Evolutionary conservation across 2,888 invertebrate genomes (phyloP).

Genomic region (Ceraclea dissimilis): DNA sequence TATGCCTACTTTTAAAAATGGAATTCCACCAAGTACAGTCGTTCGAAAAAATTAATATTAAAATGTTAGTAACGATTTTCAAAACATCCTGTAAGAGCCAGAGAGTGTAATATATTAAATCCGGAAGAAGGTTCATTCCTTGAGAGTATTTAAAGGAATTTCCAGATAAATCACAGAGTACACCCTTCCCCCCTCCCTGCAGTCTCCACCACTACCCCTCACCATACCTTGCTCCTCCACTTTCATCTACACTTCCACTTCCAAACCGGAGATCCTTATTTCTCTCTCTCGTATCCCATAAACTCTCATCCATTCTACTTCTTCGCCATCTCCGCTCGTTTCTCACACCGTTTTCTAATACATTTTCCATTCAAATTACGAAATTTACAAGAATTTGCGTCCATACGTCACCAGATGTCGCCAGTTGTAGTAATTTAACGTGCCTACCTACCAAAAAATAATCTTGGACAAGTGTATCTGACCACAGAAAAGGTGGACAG

Average conservation of each 20-base stretch:
- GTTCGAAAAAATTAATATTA: too few species aligned
- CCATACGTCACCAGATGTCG: too few species aligned
- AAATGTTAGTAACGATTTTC: too few species aligned
- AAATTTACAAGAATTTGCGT: too few species aligned
- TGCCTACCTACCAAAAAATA: too few species aligned
- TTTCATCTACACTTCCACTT: neutral
- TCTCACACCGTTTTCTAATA: too few species aligned
- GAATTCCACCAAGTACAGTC: too few species aligned
- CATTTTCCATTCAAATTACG: too few species aligned
- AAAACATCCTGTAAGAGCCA: neutral
- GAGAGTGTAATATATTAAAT: constrained; percentile 24
- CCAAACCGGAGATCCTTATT: neutral
- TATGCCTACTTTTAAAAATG: too few species aligned
- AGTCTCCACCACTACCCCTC: neutral
- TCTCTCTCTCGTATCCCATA: neutral
- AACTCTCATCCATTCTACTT: neutral
- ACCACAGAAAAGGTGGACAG: too few species aligned
- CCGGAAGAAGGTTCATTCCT: constrained; percentile 22
- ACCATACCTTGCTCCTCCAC: neutral
- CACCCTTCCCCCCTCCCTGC: neutral
- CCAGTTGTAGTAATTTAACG: too few species aligned
- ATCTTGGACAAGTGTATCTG: too few species aligned
- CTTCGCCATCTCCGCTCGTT: neutral
- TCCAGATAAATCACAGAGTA: constrained; percentile 24
- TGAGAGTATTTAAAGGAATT: constrained; percentile 26